Base-by-base conservation (phyloP, 92 coral and sea anemone genomes). In the Bergia sp. region DNA sequence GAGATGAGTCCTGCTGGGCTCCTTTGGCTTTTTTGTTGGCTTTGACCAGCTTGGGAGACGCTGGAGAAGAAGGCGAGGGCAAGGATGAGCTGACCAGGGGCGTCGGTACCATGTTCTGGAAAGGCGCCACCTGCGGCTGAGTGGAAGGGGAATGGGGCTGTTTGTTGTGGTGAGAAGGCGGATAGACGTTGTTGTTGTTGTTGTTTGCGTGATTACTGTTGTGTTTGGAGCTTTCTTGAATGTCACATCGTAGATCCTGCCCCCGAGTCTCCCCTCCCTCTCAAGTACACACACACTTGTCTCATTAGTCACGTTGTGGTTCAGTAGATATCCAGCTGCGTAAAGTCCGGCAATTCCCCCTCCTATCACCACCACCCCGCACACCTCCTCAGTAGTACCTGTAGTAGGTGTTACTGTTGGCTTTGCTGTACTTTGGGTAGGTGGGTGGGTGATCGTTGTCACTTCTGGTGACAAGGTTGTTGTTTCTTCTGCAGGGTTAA, bases 231-330 rank as follows among this genome's bases (percentile, higher is more conserved):
- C 93, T 37, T 47, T 82, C 15, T 57, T 8, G 13, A 91, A 91
- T 40, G 79, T 16, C 36, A 81, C 61, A 65, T 91, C 93, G 42
- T 81, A 79, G 11, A 91, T 91, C 58, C 93, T 87, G 4, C 93
- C 93, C 2, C 93, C 93, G 79, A 91, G 88, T 11, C 91, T 80
- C 65, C 50, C 86, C 43, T 88, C 93, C 50, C 85, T 82, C 76
- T 91, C 93, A 50, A 88, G 89, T 43, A 88, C 88, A 77, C 93
- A 91, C 58, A 91, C 93, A 41, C 71, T 82, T 12, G 85, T 91
- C 45, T 90, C 92, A 47, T 75, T 82, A 0, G 85, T 91, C 39
- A 57, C 87, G 61, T 91, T 91, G 71, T 82, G 42, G 39, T 64
- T 82, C 85, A 91, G 74, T 21, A 91, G 74, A 43, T 86, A 73